Evolutionary conservation across 2,113 vertebrate genomes (phyloP), one percentile per base, ranked within the genome.

Genomic region (Gnathonemus longibarbis): DNA sequence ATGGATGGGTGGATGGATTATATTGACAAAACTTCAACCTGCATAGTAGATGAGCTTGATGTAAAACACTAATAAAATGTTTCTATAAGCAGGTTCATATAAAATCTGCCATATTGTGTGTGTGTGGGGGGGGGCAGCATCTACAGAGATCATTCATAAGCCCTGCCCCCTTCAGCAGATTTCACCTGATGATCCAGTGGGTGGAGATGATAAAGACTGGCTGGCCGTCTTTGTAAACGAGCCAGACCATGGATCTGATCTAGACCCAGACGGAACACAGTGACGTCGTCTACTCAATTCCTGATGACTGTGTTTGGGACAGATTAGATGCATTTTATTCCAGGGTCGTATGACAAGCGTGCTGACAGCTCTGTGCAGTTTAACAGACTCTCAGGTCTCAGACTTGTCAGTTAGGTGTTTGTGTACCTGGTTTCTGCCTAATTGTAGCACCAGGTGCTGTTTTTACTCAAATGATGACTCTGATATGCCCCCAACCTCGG

Each of bases 231-330:
- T 85, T 85, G 48, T 91, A 46, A 31, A 90, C 11, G 0, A 91
- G 5, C 17, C 53, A 27, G 21, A 87, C 86, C 19, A 45, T 49
- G n/a, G 89, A 15, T 13, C 80, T 89, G 77, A 90, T 45, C 56
- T 87, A 88, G 19, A 88, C 39, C 86, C 89, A 91, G 53, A 6
- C 46, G 53, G 89, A 84, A 90, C 21, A 85, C 45, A 27, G 74
- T 70, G 19, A 74, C 9, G 15, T 53, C 39, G 4, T 74, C 83
- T 24, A 45, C 49, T 24, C 89, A 58, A 5, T 27, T 86, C 86
- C 70, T 88, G 27, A 91, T 88, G 45, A 90, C 89, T 90, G 49
- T 5, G 31, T 15, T 17, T 87, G 52, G 27, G 31, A 58, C 87
- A 86, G 24, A 31, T n/a, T 3, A 52, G 3, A 31, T 87, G n/a